Conservation (phyloP, 1,140 invertebrate genomes). For the Drosophila orena region DNA sequence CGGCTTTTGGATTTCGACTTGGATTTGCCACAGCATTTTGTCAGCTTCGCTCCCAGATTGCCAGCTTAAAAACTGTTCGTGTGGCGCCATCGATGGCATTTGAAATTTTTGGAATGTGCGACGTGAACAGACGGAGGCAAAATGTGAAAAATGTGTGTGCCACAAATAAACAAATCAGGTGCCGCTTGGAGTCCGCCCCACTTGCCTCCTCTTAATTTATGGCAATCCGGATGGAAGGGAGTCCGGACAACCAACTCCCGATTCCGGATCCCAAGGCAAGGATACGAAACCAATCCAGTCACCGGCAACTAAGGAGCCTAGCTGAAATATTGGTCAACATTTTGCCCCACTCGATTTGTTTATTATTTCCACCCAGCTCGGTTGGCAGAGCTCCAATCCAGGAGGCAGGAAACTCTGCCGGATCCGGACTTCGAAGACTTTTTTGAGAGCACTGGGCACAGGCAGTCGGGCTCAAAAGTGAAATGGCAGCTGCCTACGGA, state of each 20-base stretch:
- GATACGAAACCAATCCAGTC: neutral
- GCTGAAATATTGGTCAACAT: slow-evolving; percentile 77
- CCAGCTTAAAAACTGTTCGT: slow-evolving; percentile 7
- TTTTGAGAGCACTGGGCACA: slow-evolving; percentile 11
- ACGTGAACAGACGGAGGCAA: slow-evolving; percentile 37
- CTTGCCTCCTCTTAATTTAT: slow-evolving; percentile 62
- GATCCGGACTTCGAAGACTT: slow-evolving; percentile 6
- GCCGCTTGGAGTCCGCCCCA: slow-evolving; percentile 29
- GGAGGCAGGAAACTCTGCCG: slow-evolving; percentile 28
- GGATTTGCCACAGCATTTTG: slow-evolving; percentile 24
- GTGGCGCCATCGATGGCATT: slow-evolving; percentile 24
- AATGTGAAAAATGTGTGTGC: slow-evolving; percentile 60
- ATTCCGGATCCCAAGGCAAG: neutral
- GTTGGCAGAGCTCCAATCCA: slow-evolving; percentile 27
- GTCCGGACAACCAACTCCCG: neutral
- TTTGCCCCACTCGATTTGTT: slow-evolving; percentile 42
- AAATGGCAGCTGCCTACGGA: slow-evolving; percentile 43
- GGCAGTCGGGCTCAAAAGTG: slow-evolving; percentile 46
- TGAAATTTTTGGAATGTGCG: slow-evolving; percentile 39
- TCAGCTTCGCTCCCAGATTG: slow-evolving; percentile 19
- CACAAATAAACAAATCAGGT: slow-evolving; percentile 78
- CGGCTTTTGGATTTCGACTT: slow-evolving; percentile 1
- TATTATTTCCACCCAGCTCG: slow-evolving; percentile 61
- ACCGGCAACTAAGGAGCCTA: slow-evolving; percentile 26
- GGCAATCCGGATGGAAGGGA: slow-evolving; percentile 31